Conservation (phyloP, 1,140 invertebrate genomes). For the Vollenhovia emeryi region DNA sequence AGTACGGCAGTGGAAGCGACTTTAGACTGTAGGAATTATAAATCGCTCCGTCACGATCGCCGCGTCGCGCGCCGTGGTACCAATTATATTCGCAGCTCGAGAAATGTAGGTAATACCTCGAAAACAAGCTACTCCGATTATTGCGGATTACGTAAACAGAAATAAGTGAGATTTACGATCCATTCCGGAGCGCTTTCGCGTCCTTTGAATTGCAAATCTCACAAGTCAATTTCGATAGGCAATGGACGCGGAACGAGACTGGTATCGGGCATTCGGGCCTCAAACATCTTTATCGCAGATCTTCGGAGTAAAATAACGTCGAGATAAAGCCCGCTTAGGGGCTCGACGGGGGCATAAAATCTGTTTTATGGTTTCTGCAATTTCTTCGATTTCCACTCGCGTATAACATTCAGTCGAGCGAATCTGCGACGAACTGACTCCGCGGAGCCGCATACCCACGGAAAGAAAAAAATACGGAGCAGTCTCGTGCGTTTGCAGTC, state of each 20-base stretch:
- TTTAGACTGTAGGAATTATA: constrained; percentile 26
- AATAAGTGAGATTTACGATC: constrained; percentile 5
- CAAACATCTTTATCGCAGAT: not conserved
- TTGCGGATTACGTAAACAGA: constrained; percentile 3
- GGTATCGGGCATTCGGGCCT: not conserved
- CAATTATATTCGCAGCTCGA: constrained; percentile 19
- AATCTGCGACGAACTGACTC: not conserved
- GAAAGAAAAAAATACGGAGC: not conserved
- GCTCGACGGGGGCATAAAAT: not conserved
- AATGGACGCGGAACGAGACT: not conserved
- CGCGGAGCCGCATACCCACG: not conserved
- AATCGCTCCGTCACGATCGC: constrained; percentile 1
- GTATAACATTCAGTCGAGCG: not conserved
- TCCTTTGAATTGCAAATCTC: constrained; percentile 3
- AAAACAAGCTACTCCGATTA: constrained; percentile 12
- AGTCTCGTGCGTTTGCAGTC: not conserved
- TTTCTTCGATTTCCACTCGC: not conserved
- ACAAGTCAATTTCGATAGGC: not conserved
- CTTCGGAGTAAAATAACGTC: not conserved
- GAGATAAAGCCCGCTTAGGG: not conserved
- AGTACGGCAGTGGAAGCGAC: not conserved
- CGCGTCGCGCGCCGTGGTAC: not conserved
- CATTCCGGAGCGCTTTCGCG: not conserved
- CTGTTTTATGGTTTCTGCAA: not conserved
- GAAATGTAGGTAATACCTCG: not conserved